These are phyloP conservation scores for Microctonus brassicae DNA, from an alignment of 2,888 invertebrate genomes.

Conservation along the genomic window DNA sequence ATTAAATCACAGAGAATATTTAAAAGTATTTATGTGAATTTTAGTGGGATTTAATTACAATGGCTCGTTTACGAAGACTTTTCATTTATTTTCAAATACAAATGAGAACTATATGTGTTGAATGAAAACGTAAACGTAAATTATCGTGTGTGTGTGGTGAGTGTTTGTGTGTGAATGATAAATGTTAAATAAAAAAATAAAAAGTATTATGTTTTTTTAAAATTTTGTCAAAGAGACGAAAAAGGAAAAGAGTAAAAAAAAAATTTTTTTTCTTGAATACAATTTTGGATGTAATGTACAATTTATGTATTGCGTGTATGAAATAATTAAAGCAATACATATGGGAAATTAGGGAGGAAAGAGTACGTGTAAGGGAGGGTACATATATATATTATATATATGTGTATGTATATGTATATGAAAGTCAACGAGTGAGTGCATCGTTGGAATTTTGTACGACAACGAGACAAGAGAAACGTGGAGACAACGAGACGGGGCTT, in stretches of 20 bases:
- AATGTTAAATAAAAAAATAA: too few species aligned
- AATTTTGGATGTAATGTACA: too few species aligned
- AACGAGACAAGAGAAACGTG: conserved; percentile 8
- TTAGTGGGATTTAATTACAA: background rate
- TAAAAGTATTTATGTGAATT: background rate
- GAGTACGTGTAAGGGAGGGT: background rate
- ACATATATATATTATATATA: too few species aligned
- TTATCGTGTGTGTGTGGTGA: too few species aligned
- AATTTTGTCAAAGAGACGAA: too few species aligned
- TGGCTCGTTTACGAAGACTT: background rate
- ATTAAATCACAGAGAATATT: background rate
- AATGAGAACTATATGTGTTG: conserved; percentile 6
- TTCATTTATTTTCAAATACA: background rate
- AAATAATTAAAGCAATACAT: too few species aligned
- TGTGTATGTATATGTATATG: too few species aligned
- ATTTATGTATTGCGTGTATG: too few species aligned
- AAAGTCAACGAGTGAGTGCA: conserved; percentile 5
- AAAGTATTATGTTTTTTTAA: too few species aligned
- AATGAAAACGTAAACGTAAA: conserved; percentile 8
- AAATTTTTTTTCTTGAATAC: too few species aligned
- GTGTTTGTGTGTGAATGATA: too few species aligned
- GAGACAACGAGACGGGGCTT: background rate
- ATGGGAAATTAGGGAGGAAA: conserved; percentile 26
- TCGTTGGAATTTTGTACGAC: conserved; percentile 14
- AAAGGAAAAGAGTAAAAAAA: too few species aligned